Conservation (phyloP, 2,888 invertebrate genomes). For the Spisula solida region DNA sequence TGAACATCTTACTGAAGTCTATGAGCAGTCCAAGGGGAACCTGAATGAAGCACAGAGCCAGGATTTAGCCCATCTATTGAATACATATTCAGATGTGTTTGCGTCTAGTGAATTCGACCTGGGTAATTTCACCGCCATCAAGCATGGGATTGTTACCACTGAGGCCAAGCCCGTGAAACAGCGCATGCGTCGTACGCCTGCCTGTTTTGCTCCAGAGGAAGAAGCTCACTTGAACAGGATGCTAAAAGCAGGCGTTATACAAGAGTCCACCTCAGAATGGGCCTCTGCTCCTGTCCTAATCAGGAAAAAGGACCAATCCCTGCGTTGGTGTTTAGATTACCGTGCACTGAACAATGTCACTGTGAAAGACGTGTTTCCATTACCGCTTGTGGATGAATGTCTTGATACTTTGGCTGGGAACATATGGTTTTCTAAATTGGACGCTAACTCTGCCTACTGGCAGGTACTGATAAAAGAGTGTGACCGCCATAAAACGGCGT, state of each 20-base stretch:
- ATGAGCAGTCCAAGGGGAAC: neutral
- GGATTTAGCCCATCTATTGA: neutral
- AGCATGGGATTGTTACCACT: neutral
- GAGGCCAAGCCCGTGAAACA: constrained; percentile 28
- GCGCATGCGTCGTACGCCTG: constrained; percentile 31
- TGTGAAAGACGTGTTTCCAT: constrained; percentile 3
- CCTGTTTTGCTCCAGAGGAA: constrained; percentile 10
- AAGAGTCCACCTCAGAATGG: constrained; percentile 4
- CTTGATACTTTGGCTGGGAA: constrained; percentile 3
- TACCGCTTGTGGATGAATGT: constrained; percentile 6
- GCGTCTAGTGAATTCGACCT: neutral
- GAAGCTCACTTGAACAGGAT: neutral
- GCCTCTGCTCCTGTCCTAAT: constrained; percentile 11
- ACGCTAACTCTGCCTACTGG: no score
- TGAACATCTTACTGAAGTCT: neutral
- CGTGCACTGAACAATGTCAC: constrained; percentile 1
- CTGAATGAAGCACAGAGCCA: neutral
- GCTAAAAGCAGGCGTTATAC: constrained; percentile 29
- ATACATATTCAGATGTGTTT: neutral
- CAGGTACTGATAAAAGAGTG: constrained; percentile 49
- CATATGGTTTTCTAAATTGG: neutral
- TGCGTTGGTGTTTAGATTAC: constrained; percentile 21
- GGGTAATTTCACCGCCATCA: neutral
- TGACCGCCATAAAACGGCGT: constrained; percentile 67
- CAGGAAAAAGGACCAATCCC: neutral